Percentiles rank a stretch among this genome's conserved stretches.
phyloP scores from a whole-genome alignment of 1,140 invertebrate species.

The Heliconius himera region DNA sequence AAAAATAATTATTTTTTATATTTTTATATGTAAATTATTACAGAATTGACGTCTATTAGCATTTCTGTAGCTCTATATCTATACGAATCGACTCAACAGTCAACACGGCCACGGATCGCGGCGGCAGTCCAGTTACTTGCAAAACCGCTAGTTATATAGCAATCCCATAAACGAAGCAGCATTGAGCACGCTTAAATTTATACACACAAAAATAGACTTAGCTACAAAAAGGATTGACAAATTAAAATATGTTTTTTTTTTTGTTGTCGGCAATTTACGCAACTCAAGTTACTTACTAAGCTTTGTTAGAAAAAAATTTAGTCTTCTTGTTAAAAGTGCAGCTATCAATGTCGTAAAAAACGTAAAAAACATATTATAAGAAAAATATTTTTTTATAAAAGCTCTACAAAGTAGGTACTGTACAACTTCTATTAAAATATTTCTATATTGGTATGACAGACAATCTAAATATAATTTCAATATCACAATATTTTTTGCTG shows the following conservation, averaged over 20 bases:
- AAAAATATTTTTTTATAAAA: background rate
- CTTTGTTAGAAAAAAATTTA: no score
- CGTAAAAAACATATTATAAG: no score
- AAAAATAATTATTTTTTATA: background rate
- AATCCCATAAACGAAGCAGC: conserved; percentile 64
- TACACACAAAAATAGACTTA: background rate
- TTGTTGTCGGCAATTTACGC: background rate
- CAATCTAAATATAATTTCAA: background rate
- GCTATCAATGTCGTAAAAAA: no score
- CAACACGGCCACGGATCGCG: conserved; percentile 57
- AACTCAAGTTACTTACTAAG: background rate
- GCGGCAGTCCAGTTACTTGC: conserved; percentile 76
- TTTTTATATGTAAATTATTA: background rate
- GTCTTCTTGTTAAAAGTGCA: no score
- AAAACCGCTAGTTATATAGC: conserved; percentile 77
- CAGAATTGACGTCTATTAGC: conserved; percentile 34
- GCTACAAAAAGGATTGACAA: background rate
- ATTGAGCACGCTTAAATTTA: conserved; percentile 54
- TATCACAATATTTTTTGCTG: background rate
- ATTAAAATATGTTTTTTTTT: background rate
- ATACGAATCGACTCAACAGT: conserved; percentile 37
- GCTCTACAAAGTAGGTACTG: background rate
- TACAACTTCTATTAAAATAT: background rate
- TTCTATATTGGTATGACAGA: background rate
- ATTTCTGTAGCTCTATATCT: conserved; percentile 32